Evolutionary conservation across 2,797 vertebrate species (phyloP), one percentile per base, ranked within the genome.

Genomic region (Chrysocyon brachyurus): DNA sequence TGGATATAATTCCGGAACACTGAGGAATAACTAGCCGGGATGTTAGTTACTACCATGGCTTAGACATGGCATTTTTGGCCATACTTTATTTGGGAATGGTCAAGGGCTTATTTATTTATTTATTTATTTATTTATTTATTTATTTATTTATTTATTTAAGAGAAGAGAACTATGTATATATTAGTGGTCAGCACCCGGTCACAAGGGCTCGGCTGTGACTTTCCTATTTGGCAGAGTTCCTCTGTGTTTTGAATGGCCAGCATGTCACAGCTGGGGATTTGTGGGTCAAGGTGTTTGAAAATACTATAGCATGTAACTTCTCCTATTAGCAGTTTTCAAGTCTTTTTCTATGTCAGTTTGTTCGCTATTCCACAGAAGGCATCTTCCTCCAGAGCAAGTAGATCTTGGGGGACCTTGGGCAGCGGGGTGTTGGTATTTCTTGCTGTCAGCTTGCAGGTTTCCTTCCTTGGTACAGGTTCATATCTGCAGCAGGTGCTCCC

Each of bases 241-340:
- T 83, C 85, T 87, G 57, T 89, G 77, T 84, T 98, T 82, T 56
- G 83, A 92, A 14, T 3, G 14, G 57, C 59, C n/a, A 12, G 96
- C 97, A 92, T 97, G 77, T 87, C 36, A 28, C 33, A 82, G 94
- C 77, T 2, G 3, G 56, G 12, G 59, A 70, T 84, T 84, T 57
- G 40, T 19, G 66, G 79, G 86, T 79, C 82, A 73, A 87, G 88
- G 33, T 85, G 88, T 87, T 21, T 95, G 84, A 91, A 73, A 70
- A 70, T 36, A 87, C 85, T 40, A 36, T 4, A 82, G 61, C 16
- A 59, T 6, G 12, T 79, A 28, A 54, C 26, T 82, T 93, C 40
- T 83, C 73, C 10, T 4, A 24, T 10, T 21, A 16, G 49, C 31
- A n/a, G 59, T 28, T 24, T 49, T 75, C 5, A 17, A 75, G 12